phyloP scores from a whole-genome alignment of 2,797 vertebrate species.

The Triplophysa bombifrons region DNA sequence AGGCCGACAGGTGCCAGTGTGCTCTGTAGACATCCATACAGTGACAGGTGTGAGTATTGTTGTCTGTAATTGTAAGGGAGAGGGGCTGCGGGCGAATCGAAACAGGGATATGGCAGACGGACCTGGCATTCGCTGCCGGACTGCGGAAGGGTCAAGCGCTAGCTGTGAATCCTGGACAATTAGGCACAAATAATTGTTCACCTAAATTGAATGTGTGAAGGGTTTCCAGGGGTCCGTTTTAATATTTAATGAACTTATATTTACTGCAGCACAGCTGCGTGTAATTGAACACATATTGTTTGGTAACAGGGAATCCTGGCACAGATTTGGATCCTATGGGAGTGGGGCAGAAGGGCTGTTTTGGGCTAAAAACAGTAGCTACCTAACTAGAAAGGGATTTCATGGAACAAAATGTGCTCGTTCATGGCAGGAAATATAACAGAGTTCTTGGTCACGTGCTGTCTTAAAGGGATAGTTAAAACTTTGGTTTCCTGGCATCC shows the following conservation, averaged over 20 bases:
- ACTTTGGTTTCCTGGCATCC: background rate
- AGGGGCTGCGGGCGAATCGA: constrained; percentile 45
- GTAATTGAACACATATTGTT: constrained; percentile 19
- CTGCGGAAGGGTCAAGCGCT: constrained; percentile 47
- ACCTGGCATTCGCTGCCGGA: constrained; percentile 38
- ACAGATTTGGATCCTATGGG: constrained; percentile 1
- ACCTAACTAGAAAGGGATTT: background rate
- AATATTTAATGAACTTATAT: constrained; percentile 34
- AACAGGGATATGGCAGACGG: constrained; percentile 43
- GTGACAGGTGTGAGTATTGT: constrained; percentile 58
- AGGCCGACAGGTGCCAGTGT: constrained; percentile 7
- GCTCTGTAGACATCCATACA: background rate
- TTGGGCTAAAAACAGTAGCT: background rate
- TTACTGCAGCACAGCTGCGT: constrained; percentile 6
- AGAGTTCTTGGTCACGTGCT: background rate
- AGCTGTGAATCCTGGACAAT: constrained; percentile 43
- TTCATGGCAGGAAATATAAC: background rate
- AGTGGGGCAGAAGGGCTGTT: background rate
- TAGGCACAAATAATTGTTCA: constrained; percentile 41
- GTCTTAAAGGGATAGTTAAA: no score
- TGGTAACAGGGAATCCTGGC: background rate
- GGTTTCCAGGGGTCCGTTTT: constrained; percentile 33
- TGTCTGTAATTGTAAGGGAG: constrained; percentile 59
- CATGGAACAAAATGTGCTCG: background rate
- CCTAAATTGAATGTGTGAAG: constrained; percentile 24